Evolutionary conservation across 2,888 invertebrate genomes (phyloP).

Genomic region (Drosophila fungiperda): DNA sequence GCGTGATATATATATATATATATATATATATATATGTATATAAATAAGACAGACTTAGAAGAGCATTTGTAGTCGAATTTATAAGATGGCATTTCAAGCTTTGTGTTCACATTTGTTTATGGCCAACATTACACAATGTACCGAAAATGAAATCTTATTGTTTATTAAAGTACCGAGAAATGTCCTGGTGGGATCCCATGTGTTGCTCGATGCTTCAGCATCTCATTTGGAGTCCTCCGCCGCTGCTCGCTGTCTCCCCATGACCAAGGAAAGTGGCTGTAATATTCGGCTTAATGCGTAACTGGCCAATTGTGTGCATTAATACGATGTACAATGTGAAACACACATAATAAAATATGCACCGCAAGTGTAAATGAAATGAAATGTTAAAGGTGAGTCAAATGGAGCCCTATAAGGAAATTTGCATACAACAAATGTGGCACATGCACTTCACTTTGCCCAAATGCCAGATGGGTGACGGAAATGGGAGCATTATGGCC

Average conservation of each 20-base stretch:
- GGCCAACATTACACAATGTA: slow-evolving; percentile 38
- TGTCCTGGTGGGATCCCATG: slow-evolving; percentile 37
- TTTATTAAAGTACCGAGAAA: slow-evolving; percentile 53
- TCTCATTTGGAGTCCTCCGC: slow-evolving; percentile 1
- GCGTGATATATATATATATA: too few species aligned
- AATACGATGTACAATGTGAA: slow-evolving; percentile 47
- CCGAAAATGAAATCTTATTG: slow-evolving; percentile 61
- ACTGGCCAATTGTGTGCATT: slow-evolving; percentile 76
- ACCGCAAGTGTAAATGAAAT: slow-evolving; percentile 78
- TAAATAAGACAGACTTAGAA: not conserved
- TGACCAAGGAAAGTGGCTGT: slow-evolving; percentile 2
- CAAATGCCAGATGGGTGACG: slow-evolving; percentile 5
- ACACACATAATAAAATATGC: slow-evolving; percentile 70
- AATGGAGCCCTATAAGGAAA: slow-evolving; percentile 29
- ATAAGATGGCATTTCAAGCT: not conserved
- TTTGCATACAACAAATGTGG: slow-evolving; percentile 79
- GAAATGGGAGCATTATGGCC: slow-evolving; percentile 23
- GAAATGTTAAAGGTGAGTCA: slow-evolving; percentile 64
- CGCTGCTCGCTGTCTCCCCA: too few species aligned
- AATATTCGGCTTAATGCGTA: slow-evolving; percentile 55
- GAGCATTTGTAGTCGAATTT: not conserved
- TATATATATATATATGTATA: too few species aligned
- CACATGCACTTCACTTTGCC: slow-evolving; percentile 75
- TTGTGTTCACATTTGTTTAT: slow-evolving; percentile 1
- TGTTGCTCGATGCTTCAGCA: slow-evolving; percentile 17